A percentile compares a stretch with the other conserved stretches of the same genome.
Conservation (phyloP, 1,140 invertebrate species). For the Apis cerana region DNA sequence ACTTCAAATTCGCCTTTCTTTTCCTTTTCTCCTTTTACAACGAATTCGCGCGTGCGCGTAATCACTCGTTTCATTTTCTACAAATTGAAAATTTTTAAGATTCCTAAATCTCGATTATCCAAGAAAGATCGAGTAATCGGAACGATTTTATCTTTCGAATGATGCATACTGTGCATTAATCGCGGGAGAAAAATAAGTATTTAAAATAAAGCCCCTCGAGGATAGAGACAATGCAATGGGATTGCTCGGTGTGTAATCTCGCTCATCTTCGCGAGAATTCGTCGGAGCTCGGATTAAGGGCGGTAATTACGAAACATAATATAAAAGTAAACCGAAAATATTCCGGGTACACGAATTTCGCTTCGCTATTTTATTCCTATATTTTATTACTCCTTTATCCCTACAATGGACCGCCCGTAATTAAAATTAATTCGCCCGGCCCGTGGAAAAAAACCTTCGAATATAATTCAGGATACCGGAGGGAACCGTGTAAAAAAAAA, state of each 20-base stretch:
- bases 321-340: constrained; percentile 10
- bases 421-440: constrained; percentile 40
- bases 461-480: neutral
- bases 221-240: neutral
- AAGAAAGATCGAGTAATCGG: too few relatives aligned
- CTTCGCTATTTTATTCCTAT: neutral
- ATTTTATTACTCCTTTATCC: constrained; percentile 12
- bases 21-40: neutral
- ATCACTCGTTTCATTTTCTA: too few relatives aligned
- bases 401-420: constrained; percentile 1
- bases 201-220: neutral
- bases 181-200: too few relatives aligned
- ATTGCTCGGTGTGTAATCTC: neutral
- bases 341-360: constrained; percentile 15
- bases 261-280: too few relatives aligned
- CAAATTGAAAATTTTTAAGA: neutral
- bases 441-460: neutral
- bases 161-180: neutral
- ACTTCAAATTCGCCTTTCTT: neutral
- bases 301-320: constrained; percentile 9
- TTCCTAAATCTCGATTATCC: too few relatives aligned
- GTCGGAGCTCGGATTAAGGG: neutral
- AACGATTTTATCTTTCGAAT: neutral
- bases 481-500: neutral
- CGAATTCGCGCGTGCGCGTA: neutral